Conservation (phyloP, 2,113 vertebrate species). For the Theristicus caerulescens region DNA sequence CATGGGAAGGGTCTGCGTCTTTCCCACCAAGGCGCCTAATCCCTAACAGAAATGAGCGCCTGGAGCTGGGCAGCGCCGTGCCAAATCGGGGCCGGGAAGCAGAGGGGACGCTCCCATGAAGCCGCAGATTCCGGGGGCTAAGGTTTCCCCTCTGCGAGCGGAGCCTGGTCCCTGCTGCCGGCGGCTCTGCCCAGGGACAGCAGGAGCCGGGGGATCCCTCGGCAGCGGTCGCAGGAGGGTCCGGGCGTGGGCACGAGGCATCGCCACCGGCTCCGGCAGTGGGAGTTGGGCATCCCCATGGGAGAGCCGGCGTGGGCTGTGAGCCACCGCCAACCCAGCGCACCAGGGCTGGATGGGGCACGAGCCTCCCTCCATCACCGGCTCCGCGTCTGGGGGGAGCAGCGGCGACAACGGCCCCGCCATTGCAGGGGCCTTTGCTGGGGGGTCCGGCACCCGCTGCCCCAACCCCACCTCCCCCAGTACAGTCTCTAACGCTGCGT, state of each 20-base stretch:
- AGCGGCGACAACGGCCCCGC: rapidly evolving
- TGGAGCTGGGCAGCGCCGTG: neutral
- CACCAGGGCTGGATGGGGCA: neutral
- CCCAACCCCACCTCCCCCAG: neutral
- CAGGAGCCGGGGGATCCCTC: neutral
- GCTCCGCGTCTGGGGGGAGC: neutral
- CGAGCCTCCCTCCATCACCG: neutral
- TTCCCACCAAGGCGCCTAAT: neutral
- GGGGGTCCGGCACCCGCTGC: neutral
- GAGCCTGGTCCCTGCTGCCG: neutral
- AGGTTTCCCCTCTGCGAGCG: neutral
- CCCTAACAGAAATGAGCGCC: rapidly evolving
- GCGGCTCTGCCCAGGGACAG: rapidly evolving
- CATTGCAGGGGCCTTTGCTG: no score
- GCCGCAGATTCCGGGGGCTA: neutral
- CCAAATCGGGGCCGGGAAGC: rapidly evolving
- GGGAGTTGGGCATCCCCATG: neutral
- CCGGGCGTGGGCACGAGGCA: rapidly evolving
- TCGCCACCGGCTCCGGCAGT: rapidly evolving
- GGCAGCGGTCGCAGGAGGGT: neutral
- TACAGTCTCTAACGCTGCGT: rapidly evolving
- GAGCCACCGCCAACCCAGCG: rapidly evolving
- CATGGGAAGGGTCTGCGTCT: neutral
- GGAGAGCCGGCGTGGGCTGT: no score
- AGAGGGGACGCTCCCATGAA: neutral